Percentiles rank a stretch among this genome's conserved stretches.
Conservation (phyloP, 2,888 invertebrate genomes). For the Lycophotia porphyrea region DNA sequence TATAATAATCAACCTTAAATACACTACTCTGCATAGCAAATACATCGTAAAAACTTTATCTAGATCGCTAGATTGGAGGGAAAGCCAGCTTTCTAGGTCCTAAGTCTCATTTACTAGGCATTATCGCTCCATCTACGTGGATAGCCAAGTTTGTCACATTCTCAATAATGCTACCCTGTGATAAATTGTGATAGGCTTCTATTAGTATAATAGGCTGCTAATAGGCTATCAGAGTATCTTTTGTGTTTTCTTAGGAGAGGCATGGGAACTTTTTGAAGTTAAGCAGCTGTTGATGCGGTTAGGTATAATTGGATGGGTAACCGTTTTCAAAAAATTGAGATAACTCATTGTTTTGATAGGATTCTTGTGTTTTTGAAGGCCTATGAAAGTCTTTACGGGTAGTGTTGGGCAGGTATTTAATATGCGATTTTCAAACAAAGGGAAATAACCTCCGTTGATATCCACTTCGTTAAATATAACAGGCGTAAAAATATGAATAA, state of each 20-base stretch:
- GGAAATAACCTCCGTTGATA: background rate
- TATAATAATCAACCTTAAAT: slow-evolving; percentile 17
- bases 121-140: slow-evolving; percentile 38
- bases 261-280: background rate
- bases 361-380: background rate
- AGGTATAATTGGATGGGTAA: background rate
- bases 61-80: slow-evolving; percentile 28
- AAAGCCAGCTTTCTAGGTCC: slow-evolving; percentile 52
- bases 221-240: slow-evolving; percentile 33
- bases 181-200: slow-evolving; percentile 42
- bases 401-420: background rate
- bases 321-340: background rate
- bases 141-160: slow-evolving; percentile 47
- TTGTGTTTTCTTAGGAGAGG: background rate
- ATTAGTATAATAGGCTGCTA: slow-evolving; percentile 30
- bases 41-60: slow-evolving; percentile 45
- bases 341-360: background rate
- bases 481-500: slow-evolving; percentile 20
- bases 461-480: background rate
- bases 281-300: background rate
- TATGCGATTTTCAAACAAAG: background rate
- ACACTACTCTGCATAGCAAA: slow-evolving; percentile 27
- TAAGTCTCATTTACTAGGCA: slow-evolving; percentile 30
- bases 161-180: slow-evolving; percentile 42
- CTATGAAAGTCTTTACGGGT: background rate